phyloP scores from a whole-genome alignment of 2,888 invertebrate genomes.

The Brachynemurus nebulosus region DNA sequence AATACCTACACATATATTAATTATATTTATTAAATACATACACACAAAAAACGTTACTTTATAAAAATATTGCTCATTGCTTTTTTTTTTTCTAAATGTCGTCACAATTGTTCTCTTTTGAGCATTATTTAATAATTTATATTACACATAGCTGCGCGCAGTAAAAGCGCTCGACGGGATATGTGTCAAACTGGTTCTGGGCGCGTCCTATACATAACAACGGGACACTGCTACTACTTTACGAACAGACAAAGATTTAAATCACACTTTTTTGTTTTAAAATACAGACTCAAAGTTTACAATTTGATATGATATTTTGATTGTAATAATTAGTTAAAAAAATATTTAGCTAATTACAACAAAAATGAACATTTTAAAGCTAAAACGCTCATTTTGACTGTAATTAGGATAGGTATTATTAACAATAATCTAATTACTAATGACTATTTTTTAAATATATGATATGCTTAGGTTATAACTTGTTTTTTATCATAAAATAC shows the following conservation, averaged over 20 bases:
- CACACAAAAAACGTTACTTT: not conserved
- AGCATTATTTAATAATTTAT: not conserved
- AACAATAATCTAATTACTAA: no score
- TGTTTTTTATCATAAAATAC: not conserved
- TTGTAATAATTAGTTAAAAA: no score
- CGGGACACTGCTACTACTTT: constrained; percentile 3
- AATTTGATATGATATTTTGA: constrained; percentile 1
- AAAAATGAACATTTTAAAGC: no score
- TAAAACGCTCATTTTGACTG: no score
- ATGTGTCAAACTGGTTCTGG: constrained; percentile 12
- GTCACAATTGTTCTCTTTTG: no score
- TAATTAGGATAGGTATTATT: no score
- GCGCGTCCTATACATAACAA: constrained; percentile 2
- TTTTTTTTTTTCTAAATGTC: not conserved
- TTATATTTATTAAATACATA: not conserved
- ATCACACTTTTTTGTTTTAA: constrained; percentile 5
- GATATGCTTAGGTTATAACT: constrained; percentile 4
- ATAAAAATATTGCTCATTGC: not conserved
- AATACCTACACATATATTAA: not conserved
- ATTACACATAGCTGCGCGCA: constrained; percentile 4
- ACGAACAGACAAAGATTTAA: constrained; percentile 4
- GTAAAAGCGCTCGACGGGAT: constrained; percentile 8
- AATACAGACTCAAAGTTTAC: constrained; percentile 4
- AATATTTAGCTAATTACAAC: no score
- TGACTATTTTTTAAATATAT: no score